Evolutionary conservation across 2,113 vertebrate species (phyloP), one percentile per base, ranked within the genome.

Genomic region (Takifugu flavidus): DNA sequence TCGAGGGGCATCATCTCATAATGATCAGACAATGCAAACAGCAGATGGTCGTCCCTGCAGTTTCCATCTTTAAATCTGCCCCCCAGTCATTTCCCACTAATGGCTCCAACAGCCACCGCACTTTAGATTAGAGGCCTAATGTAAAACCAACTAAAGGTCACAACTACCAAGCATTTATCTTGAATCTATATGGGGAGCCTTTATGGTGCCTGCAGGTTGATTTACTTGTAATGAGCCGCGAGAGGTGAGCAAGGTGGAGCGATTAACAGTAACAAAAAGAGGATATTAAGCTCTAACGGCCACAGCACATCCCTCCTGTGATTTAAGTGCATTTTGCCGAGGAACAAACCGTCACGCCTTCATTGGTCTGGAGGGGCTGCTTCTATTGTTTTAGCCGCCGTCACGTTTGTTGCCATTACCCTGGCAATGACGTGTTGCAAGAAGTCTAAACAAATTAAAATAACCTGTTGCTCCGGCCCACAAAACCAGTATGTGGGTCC

Each of bases 221-320:
- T 79, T 80, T 78, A 84, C 53, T 59, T 20, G 49, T 55, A 78
- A 71, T 67, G 74, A 77, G 63, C 62, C 49, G 54, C 4, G 3
- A 52, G 62, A 75, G 57, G 69, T 66, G 74, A 67, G 66, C 27
- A 13, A 63, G 62, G 49, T 25, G 50, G 49, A 70, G 53, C 20
- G 52, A 61, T 58, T 78, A 67, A 69, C 74, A 68, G 49, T 39
- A 59, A 78, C 58, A 58, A 82, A 79, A 83, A 67, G 67, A 80
- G 62, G 52, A 57, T 52, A 71, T 82, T 73, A 66, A 66, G 75
- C 66, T 80, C 79, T 78, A 84, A 81, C 79, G 57, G 72, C 53
- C 14, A 25, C 53, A 29, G 45, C 54, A 57, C 31, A 60, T 58
- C 70, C 45, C 49, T 51, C 51, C 53, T 73, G 53, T 51, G 52